Percentiles rank a stretch among this genome's conserved stretches.
phyloP scores from a whole-genome alignment of 2,888 invertebrate species.

The Netelia fuscicornis region DNA sequence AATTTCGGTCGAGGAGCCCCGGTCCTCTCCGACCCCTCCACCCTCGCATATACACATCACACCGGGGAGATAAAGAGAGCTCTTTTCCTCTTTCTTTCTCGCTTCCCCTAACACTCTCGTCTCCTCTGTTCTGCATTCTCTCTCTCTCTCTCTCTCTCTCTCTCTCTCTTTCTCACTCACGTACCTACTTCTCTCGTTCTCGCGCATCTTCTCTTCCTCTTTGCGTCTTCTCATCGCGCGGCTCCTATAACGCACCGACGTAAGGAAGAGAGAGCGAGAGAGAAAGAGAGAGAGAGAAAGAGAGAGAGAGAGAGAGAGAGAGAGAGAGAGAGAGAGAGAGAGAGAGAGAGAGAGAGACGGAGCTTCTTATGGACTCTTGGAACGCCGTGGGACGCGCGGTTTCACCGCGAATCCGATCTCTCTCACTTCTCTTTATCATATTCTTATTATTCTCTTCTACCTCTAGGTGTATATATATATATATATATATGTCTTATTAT shows the following conservation, averaged over 20 bases:
- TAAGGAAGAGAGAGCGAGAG: conserved; percentile 14
- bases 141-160: conserved; percentile 11
- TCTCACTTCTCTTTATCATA: conserved; percentile 66
- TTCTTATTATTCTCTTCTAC: conserved; percentile 53
- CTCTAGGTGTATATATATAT: neutral
- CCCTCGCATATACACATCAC: conserved; percentile 69
- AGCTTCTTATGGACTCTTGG: conserved; percentile 27
- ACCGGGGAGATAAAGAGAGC: conserved; percentile 15
- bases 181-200: conserved; percentile 16
- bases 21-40: conserved; percentile 47
- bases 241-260: conserved; percentile 57
- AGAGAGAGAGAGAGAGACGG: conserved; percentile 26
- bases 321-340: conserved; percentile 7
- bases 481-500: conserved; percentile 25
- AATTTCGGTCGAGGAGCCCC: conserved; percentile 73
- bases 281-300: conserved; percentile 24
- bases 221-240: conserved; percentile 43
- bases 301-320: conserved; percentile 15
- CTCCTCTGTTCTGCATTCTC: conserved; percentile 29
- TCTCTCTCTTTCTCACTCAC: conserved; percentile 26
- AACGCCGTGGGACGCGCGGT: conserved; percentile 51
- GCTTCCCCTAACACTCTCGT: conserved; percentile 46
- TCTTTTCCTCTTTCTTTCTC: conserved; percentile 69
- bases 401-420: conserved; percentile 66
- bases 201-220: conserved; percentile 5